Evolutionary conservation across 2,888 invertebrate species (phyloP), one percentile per base, ranked within the genome.

Genomic region (Dicycla oo): DNA sequence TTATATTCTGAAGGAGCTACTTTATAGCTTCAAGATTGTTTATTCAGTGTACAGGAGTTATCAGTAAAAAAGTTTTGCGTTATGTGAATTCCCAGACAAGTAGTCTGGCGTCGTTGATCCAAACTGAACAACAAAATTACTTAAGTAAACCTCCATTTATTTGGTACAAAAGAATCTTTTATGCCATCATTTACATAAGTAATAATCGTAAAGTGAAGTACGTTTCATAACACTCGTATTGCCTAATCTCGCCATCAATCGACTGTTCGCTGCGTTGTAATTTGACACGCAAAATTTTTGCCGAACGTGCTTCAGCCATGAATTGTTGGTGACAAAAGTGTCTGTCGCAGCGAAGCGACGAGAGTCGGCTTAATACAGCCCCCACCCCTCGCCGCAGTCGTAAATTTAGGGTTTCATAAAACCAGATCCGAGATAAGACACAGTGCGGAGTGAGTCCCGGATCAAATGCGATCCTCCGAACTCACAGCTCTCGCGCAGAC

Each of bases 351-450:
- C 92, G 91, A 91, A 81, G 88, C 92, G 92, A 91, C 92, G 93
- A 94, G 94, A 93, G 93, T 92, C 92, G 93, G 94, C 95, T 95
- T 94, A 94, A 90, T 93, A 92, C 92, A 90, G 89, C 94, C 93
- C 92, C 94, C 92, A 91, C 94, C 95, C 95, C 92, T 94, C 88
- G 90, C 94, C 94, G 89, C 94, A 95, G 94, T 95, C 96, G 95
- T 96, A 96, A 96, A 96, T 96, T 96, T 95, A 95, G 96, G 96
- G 96, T 95, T 96, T 96, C 95, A 96, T 96, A 96, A 96, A 95
- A 96, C 95, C 95, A 95, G 96, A 96, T 96, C 91, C 89, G 92
- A 96, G 96, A 96, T 96, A 96, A 96, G 95, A 95, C 95, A 95
- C 95, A 95, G 95, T 94, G 95, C 92, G 92, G 93, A 94, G 94